A percentile compares a stretch with the other conserved stretches of the same genome.
Evolutionary conservation across 2,888 invertebrate species (phyloP).

Genomic region (Acleris holmiana): DNA sequence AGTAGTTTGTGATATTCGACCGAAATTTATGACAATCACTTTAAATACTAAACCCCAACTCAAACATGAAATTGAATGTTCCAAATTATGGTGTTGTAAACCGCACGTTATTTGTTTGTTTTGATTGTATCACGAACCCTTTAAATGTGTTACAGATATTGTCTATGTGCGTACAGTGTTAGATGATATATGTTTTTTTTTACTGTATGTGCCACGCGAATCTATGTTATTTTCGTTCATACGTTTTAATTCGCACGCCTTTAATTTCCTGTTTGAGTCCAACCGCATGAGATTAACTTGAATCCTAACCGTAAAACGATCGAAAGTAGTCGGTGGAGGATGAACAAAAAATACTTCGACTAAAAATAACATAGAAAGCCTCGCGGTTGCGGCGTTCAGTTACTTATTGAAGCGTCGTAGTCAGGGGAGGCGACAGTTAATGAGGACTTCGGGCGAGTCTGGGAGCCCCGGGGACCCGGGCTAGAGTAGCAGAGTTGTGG

Average conservation of each 20-base stretch:
- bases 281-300: slow-evolving; percentile 60
- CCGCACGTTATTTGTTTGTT: slow-evolving; percentile 16
- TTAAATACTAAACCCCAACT: slow-evolving; percentile 53
- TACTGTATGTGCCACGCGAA: slow-evolving; percentile 42
- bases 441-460: too few species aligned
- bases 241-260: slow-evolving; percentile 53
- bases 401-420: slow-evolving; percentile 57
- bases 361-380: slow-evolving; percentile 50
- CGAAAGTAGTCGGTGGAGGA: slow-evolving; percentile 38
- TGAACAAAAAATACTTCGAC: background rate
- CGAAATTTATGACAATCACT: slow-evolving; percentile 42
- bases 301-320: slow-evolving; percentile 40
- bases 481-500: slow-evolving; percentile 51
- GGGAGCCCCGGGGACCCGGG: slow-evolving; percentile 10
- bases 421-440: slow-evolving; percentile 56
- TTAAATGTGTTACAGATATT: background rate
- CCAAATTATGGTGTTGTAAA: slow-evolving; percentile 17
- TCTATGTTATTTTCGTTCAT: slow-evolving; percentile 42
- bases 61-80: slow-evolving; percentile 70
- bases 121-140: background rate
- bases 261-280: slow-evolving; percentile 78
- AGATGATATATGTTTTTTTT: background rate
- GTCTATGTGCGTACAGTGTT: background rate
- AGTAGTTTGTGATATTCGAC: slow-evolving; percentile 43
- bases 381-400: slow-evolving; percentile 60